phyloP scores from a whole-genome alignment of 2,113 vertebrate species.

The Megaceryle torquata region DNA sequence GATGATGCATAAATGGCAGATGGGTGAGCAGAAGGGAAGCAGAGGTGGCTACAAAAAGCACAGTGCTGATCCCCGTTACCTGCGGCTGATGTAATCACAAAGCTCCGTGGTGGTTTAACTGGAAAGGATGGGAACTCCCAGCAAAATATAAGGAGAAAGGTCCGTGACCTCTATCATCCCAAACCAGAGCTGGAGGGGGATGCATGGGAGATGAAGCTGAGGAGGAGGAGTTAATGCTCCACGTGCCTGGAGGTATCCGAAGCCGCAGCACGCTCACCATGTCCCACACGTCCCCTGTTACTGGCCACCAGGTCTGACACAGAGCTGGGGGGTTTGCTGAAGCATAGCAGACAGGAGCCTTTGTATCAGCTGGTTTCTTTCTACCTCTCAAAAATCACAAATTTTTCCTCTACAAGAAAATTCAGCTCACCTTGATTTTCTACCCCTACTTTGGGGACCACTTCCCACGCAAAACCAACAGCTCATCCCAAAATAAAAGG shows the following conservation, averaged over 20 bases:
- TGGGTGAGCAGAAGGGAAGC: neutral
- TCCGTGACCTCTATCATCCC: neutral
- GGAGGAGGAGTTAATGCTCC: neutral
- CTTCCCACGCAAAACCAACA: neutral
- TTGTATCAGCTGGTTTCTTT: neutral
- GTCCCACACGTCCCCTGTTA: fast-evolving
- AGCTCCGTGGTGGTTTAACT: neutral
- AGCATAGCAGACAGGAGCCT: neutral
- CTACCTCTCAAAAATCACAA: neutral
- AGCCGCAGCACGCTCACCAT: fast-evolving
- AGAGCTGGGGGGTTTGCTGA: neutral
- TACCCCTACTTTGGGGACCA: neutral
- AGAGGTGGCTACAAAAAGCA: neutral
- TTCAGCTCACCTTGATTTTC: neutral
- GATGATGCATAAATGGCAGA: neutral
- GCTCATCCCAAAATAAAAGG: neutral
- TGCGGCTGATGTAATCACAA: neutral
- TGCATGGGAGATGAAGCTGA: neutral
- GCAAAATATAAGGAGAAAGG: neutral
- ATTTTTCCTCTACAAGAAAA: neutral
- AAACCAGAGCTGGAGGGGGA: constrained; percentile 6
- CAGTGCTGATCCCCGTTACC: neutral
- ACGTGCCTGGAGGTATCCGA: fast-evolving
- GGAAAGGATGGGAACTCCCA: constrained; percentile 7
- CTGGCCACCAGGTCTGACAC: neutral